Evolutionary conservation across 2,113 vertebrate species (phyloP).

Genomic region (Sphaerodactylus townsendi): DNA sequence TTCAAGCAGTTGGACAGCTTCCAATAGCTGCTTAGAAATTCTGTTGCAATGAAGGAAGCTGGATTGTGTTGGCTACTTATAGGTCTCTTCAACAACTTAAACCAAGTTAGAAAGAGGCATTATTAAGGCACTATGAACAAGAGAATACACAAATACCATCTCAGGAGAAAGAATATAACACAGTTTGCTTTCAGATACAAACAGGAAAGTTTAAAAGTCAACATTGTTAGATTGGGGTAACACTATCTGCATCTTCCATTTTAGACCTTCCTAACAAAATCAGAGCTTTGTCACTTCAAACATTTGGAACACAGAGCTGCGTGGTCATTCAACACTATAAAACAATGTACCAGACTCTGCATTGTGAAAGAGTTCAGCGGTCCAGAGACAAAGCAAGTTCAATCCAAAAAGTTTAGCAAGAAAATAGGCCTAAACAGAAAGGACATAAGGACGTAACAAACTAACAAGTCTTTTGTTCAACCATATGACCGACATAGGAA

Average conservation of each 20-base stretch:
- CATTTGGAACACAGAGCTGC: background rate
- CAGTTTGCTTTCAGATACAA: background rate
- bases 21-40: fast-evolving
- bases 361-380: background rate
- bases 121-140: background rate
- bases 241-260: fast-evolving
- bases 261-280: background rate
- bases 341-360: background rate
- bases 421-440: background rate
- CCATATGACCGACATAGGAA: too few relatives aligned
- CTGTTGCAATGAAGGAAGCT: background rate
- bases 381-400: too few relatives aligned
- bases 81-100: background rate
- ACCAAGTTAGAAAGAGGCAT: background rate
- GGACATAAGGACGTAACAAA: background rate
- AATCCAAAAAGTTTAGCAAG: background rate
- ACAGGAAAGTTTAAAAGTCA: background rate
- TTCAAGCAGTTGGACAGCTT: background rate
- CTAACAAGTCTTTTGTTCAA: background rate
- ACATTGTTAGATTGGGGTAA: background rate
- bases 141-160: background rate
- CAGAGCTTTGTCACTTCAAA: background rate
- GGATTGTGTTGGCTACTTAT: fast-evolving
- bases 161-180: background rate
- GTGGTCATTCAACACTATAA: background rate